Conservation (phyloP, 2,797 vertebrate genomes). For the Sciurus vulgaris region DNA sequence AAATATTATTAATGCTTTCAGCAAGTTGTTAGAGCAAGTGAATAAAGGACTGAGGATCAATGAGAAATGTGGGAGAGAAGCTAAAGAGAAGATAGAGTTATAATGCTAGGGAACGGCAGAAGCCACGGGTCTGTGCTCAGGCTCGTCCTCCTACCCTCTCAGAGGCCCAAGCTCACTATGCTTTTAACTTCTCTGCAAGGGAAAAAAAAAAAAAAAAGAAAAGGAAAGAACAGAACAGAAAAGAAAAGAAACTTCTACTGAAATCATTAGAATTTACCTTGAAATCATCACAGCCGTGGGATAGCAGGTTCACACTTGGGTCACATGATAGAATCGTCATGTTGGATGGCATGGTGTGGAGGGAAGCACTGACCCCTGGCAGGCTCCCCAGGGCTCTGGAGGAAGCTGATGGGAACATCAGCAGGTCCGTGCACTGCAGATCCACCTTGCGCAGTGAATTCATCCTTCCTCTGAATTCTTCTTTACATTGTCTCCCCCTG, state of each 20-base stretch:
- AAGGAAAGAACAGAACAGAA: fast-evolving
- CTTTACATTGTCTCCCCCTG: neutral
- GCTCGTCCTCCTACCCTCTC: no score
- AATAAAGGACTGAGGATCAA: neutral
- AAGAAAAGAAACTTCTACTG: neutral
- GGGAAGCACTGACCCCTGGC: no score
- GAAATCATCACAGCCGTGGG: neutral
- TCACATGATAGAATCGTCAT: neutral
- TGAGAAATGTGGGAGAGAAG: neutral
- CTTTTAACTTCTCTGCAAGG: neutral
- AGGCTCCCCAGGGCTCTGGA: neutral
- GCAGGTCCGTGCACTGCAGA: neutral
- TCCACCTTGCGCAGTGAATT: neutral
- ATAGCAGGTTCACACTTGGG: no score
- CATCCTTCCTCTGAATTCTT: neutral
- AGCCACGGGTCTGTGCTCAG: fast-evolving
- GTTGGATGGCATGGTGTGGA: fast-evolving
- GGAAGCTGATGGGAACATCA: neutral
- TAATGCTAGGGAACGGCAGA: fast-evolving
- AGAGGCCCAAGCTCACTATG: neutral
- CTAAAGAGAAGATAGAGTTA: neutral
- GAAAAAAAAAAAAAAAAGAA: fast-evolving
- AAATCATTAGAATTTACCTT: neutral
- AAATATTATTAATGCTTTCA: neutral
- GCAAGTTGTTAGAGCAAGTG: neutral